Base-by-base conservation (phyloP, 92 coral and sea anemone species). In the Phenganax subtilis region DNA sequence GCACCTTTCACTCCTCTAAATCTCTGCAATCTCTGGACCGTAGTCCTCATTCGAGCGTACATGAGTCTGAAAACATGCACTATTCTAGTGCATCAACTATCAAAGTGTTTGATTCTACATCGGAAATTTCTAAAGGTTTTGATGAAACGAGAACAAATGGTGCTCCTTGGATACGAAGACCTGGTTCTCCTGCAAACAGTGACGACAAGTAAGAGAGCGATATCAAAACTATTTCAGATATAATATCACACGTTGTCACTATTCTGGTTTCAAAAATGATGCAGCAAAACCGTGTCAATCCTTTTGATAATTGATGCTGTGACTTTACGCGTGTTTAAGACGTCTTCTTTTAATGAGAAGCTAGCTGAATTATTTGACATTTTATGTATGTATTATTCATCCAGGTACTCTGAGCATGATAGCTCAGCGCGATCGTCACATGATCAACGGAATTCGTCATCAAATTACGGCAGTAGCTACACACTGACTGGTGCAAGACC, bases 91-190 rank as follows among this genome's bases (percentile, higher is more conserved):
- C 68, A 6, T 79, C 83, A 10, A 79, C 83, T 65, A 15, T 79
- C 58, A 79, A 51, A 16, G 25, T 29, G 37, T 51, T 8, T 12
- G 82, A 77, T n/a, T 77, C 83, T 30, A 64, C 73, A 29, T 47
- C 54, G 55, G 83, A 63, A 10, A 10, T 29, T 77, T 57, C 28
- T 9, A 61, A 61, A 55, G 80, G 54, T 29, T 29, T 44, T 11
- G 82, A 61, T 12, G 83, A 79, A n/a, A 20, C 73, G 61, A 51
- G 27, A 28, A 7, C 83, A 29, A 79, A 63, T 52, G 81, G 81
- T 11, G 51, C 52, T 37, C 83, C 83, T 12, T 79, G 83, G 83
- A 65, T 79, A 52, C 73, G 83, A 79, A 79, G 74, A 69, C 83
- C 83, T 12, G 69, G 60, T 20, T 47, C 74, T 0, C 83, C 83